Conservation (phyloP, 2,113 vertebrate genomes). For the Lethenteron reissneri region DNA sequence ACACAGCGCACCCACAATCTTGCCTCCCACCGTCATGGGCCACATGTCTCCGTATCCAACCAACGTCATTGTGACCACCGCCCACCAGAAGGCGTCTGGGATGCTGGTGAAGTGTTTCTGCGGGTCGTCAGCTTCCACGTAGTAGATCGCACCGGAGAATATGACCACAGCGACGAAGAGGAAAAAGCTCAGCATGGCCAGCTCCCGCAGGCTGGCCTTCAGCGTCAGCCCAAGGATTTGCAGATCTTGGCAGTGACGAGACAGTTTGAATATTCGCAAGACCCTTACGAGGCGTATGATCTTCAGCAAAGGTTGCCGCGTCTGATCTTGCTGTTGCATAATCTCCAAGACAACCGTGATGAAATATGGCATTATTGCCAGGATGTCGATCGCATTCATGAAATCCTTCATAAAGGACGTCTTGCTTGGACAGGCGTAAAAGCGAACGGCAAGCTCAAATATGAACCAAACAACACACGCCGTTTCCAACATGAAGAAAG, state of each 20-base stretch:
- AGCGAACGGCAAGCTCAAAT: constrained; percentile 2
- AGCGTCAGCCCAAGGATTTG: background rate
- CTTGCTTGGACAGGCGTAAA: background rate
- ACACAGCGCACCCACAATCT: background rate
- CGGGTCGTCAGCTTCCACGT: background rate
- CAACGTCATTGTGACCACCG: background rate
- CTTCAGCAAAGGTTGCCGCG: background rate
- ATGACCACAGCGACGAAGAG: constrained; percentile 2
- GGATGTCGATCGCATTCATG: constrained; percentile 5
- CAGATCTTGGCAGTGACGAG: background rate
- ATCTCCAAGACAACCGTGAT: background rate
- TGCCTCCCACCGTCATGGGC: background rate
- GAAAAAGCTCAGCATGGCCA: background rate
- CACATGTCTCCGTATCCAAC: background rate
- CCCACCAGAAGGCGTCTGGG: constrained; percentile 4
- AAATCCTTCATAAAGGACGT: background rate
- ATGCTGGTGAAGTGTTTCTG: background rate
- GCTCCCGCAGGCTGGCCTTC: constrained; percentile 1
- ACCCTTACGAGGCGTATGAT: background rate
- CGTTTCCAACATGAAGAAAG: constrained; percentile 6
- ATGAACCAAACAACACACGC: constrained; percentile 1
- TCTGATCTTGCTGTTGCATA: background rate
- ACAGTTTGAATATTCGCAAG: constrained; percentile 4
- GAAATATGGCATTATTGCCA: background rate
- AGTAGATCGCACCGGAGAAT: background rate